Conservation (phyloP, 1,140 invertebrate species). For the Hestina assimilis region DNA sequence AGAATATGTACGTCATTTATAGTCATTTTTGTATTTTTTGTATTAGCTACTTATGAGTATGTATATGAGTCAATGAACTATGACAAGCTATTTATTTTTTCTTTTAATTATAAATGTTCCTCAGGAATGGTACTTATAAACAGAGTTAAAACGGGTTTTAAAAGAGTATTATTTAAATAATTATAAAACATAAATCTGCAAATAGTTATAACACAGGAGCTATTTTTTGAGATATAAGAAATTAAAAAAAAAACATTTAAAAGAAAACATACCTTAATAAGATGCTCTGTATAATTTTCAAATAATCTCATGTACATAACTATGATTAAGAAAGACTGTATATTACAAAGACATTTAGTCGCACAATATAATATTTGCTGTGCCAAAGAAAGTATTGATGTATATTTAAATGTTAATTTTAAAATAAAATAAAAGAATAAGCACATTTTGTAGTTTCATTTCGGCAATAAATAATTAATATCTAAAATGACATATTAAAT, state of each 20-base stretch:
- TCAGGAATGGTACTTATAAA: background rate
- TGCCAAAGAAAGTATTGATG: slow-evolving; percentile 12
- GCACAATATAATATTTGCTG: no score
- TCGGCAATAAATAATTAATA: no score
- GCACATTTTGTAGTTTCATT: slow-evolving; percentile 13
- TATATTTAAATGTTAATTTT: slow-evolving; percentile 19
- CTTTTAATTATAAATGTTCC: slow-evolving; percentile 3
- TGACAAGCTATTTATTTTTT: slow-evolving; percentile 3
- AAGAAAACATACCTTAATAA: no score
- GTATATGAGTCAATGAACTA: background rate
- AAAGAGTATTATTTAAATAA: background rate
- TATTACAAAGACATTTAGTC: no score
- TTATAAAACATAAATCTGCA: no score
- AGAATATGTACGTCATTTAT: slow-evolving; percentile 15
- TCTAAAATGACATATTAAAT: no score
- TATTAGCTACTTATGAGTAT: slow-evolving; percentile 22
- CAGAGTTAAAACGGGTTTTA: background rate
- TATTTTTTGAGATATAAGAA: no score
- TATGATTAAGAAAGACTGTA: no score
- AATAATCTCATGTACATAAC: no score
- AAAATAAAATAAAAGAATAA: slow-evolving; percentile 16
- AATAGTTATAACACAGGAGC: no score
- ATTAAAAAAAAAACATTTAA: no score
- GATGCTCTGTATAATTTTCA: no score
- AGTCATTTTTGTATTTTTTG: slow-evolving; percentile 52